Evolutionary conservation across 2,888 invertebrate genomes (phyloP), one percentile per base, ranked within the genome.

Genomic region (Nemapogon koenigi): DNA sequence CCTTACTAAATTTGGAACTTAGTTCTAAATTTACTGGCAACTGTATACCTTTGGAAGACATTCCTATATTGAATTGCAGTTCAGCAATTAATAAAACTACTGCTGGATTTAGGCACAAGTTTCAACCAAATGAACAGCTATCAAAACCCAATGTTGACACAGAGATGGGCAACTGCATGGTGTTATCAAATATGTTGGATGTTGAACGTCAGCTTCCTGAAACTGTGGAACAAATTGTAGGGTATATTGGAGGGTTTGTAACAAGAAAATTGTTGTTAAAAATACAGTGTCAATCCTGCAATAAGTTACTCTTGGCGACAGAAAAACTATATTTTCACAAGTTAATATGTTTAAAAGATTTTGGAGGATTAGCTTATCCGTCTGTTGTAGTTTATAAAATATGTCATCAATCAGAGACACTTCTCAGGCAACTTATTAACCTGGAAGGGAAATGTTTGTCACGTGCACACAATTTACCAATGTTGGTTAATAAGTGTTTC

Each of bases 11-110:
- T 22, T 18, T 46, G n/a, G 43, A 46, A 39, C 22, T 46, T 8
- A n/a, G 46, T 16, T 31, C 29, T 8, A 38, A 35, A 33, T 43
- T 43, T 29, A 39, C 38, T 14, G 43, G 43, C 14, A 46, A 46
- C 27, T 37, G 29, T 15, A 18, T 46, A 4, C 32, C 38, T 3
- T 32, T 38, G 10, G 38, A 39, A 14, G 19, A 39, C 27, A 16
- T 39, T 29, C 28, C 35, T 16, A 33, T 39, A 17, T 18, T 39
- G 8, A 39, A 35, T 35, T 39, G 35, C 17, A 17, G 17, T 35
- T 28, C 39, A 16, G 33, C 17, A 27, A 38, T 27, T 11, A 33
- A 25, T 26, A 32, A 25, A 16, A 32, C 31, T 19, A 33, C 26
- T 10, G 10, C 22, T 7, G 10, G 22, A 7, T 22, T 22, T 7